Base-by-base conservation (phyloP, 1,140 invertebrate genomes). In the Zaprionus capensis region DNA sequence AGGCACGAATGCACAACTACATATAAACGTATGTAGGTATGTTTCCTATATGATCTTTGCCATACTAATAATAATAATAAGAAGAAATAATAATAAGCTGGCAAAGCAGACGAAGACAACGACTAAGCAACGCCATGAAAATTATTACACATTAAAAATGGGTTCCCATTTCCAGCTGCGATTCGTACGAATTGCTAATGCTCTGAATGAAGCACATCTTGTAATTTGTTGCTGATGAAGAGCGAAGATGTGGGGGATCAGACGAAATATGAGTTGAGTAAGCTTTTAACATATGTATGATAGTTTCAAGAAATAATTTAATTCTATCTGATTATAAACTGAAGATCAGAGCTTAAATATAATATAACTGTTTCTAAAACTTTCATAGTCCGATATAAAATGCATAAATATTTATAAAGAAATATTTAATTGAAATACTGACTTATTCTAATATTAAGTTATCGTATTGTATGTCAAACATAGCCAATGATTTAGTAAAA, bases 141-240 rank as follows among this genome's bases (percentile, higher is more conserved):
- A 64, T 71, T 71, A 71, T 59, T 75, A 58, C 58, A 71, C 61
- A 75, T 59, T 71, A 75, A 75, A 68, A 71, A 75, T 75, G 59
- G 67, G 31, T 53, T 64, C 53, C 34, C 14, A 49, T 34, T 70
- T 62, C 14, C 41, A 44, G n/a, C 4, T 24, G 14, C 6, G 36
- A 49, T 36, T 20, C n/a, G n/a, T 15, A n/a, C 67, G 72, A 70
- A 49, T 64, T 24, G 17, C 0, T 15, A 51, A 71, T 75, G 59
- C 67, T 53, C 72, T 70, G 6, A 22, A 31, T 24, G 2, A 20
- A 5, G 17, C n/a, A 66, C 11, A 56, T 28, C 24, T 56, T 22
- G n/a, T n/a, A 62, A 61, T 6, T 59, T 22, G 5, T 24, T 4
- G 5, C n/a, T 62, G 36, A 44, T 61, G 6, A 44, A 58, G 34